Base-by-base conservation (phyloP, 1,140 invertebrate genomes). In the Druon quercuslanigerum region DNA sequence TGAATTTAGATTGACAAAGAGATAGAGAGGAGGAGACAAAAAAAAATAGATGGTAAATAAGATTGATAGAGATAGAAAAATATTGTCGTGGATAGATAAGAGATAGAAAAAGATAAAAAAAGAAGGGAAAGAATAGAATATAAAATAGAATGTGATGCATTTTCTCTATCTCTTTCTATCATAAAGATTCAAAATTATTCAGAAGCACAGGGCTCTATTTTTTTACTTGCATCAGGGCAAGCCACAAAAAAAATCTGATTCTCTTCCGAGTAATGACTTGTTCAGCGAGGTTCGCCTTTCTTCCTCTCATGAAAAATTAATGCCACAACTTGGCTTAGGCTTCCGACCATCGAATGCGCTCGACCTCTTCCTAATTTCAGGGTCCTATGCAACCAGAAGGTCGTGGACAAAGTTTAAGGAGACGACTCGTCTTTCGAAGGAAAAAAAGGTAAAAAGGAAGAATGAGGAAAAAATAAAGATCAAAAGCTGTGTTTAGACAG, bases 401-500 rank as follows among this genome's bases (percentile, higher is more conserved):
- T 7, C 14, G 57, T 16, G 57, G 20, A 16, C 16, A 16, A 54
- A 17, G n/a, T n/a, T 19, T 17, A 54, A 17, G 17, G n/a, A 17
- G 7, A 17, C 16, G 4, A 54, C 0, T 19, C 14, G 52, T 54
- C n/a, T 8, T 11, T 46, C 16, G 17, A 54, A 17, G n/a, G 17
- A n/a, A 1, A 19, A 54, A 16, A n/a, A 3, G 20, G 25, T 2
- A 3, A 33, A 33, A 54, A 17, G n/a, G 17, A n/a, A 4, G n/a
- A 54, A 71, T 16, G 46, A 52, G n/a, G 8, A 20, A 51, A 13
- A 25, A 56, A 74, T 33, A 73, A 72, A 46, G 20, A 71, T 40
- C 14, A 51, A 50, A 72, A 72, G 6, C 60, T 51, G 71, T 51
- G 71, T 72, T 72, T 72, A 51, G 71, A 50, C 71, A 72, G 50